phyloP scores from a whole-genome alignment of 2,113 vertebrate species.

The Colistium nudipinnis region DNA sequence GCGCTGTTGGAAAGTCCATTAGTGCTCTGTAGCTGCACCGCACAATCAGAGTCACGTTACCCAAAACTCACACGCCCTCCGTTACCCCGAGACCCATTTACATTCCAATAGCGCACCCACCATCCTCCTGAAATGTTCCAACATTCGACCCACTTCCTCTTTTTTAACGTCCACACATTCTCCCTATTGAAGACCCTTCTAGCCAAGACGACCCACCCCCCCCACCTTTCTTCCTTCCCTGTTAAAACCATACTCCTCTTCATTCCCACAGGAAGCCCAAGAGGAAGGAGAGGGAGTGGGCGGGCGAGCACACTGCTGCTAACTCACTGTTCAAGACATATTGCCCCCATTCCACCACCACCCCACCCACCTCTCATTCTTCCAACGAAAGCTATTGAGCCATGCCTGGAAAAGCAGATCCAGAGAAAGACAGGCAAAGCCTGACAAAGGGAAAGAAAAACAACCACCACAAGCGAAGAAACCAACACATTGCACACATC shows the following conservation, averaged over 20 bases:
- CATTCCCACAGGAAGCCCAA: slow-evolving; percentile 79
- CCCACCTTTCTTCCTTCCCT: slow-evolving; percentile 49
- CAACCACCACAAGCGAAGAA: slow-evolving; percentile 62
- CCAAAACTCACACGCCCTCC: slow-evolving; percentile 42
- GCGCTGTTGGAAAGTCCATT: slow-evolving; percentile 58
- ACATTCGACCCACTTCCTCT: slow-evolving; percentile 74
- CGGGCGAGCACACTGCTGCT: slow-evolving; percentile 59
- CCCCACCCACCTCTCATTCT: not conserved
- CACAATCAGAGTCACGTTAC: slow-evolving; percentile 47
- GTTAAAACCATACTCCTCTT: slow-evolving; percentile 77
- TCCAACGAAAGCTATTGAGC: slow-evolving; percentile 29
- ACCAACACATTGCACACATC: slow-evolving; percentile 80
- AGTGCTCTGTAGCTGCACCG: slow-evolving; percentile 26
- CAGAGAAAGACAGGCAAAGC: not conserved
- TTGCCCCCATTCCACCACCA: not conserved
- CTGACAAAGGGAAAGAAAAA: slow-evolving; percentile 28
- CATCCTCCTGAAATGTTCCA: slow-evolving; percentile 56
- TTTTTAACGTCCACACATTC: slow-evolving; percentile 68
- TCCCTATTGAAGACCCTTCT: slow-evolving; percentile 52
- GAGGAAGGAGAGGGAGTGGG: slow-evolving; percentile 73
- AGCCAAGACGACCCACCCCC: slow-evolving; percentile 54
- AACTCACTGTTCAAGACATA: slow-evolving; percentile 58
- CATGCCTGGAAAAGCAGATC: slow-evolving; percentile 42
- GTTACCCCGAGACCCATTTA: slow-evolving; percentile 44
- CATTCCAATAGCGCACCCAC: slow-evolving; percentile 65